Conservation (phyloP, 1,140 invertebrate genomes). For the Zaprionus davidi region DNA sequence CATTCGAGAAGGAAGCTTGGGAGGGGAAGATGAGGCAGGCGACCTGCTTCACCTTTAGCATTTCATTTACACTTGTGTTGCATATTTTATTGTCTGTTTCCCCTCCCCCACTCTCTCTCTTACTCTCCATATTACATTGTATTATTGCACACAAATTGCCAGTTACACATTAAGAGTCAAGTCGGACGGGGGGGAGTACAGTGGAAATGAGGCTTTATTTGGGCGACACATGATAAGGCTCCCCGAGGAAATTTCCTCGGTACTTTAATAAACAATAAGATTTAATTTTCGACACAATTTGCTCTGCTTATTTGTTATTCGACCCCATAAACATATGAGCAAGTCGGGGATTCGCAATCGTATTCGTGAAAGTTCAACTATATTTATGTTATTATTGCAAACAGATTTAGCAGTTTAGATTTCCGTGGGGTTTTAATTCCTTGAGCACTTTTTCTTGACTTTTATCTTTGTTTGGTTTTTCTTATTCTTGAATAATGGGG, state of each 20-base stretch:
- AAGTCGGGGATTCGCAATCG: neutral
- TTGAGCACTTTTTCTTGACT: neutral
- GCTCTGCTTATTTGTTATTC: conserved; percentile 30
- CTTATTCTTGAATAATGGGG: too few relatives aligned
- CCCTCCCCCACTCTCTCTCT: neutral
- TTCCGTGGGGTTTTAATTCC: neutral
- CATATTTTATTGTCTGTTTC: conserved; percentile 70
- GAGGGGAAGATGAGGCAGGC: neutral
- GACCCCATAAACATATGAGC: conserved; percentile 19
- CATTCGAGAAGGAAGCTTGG: neutral
- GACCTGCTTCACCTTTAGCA: conserved; percentile 47
- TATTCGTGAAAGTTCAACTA: conserved; percentile 16
- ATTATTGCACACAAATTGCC: conserved; percentile 76
- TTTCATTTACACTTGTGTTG: conserved; percentile 79
- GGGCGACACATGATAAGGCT: conserved; percentile 33
- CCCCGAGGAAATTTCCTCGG: conserved; percentile 30
- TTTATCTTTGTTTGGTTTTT: neutral
- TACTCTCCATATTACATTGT: conserved; percentile 22
- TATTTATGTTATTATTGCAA: conserved; percentile 18
- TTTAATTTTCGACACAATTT: conserved; percentile 56
- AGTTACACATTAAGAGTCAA: conserved; percentile 55
- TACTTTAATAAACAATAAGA: conserved; percentile 44
- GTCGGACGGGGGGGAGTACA: conserved; percentile 4
- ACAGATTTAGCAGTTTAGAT: conserved; percentile 8
- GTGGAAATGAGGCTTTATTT: conserved; percentile 13